These are phyloP conservation scores for Urophycis tenuis DNA, from an alignment of 2,797 vertebrate species.

Conservation along the genomic window DNA sequence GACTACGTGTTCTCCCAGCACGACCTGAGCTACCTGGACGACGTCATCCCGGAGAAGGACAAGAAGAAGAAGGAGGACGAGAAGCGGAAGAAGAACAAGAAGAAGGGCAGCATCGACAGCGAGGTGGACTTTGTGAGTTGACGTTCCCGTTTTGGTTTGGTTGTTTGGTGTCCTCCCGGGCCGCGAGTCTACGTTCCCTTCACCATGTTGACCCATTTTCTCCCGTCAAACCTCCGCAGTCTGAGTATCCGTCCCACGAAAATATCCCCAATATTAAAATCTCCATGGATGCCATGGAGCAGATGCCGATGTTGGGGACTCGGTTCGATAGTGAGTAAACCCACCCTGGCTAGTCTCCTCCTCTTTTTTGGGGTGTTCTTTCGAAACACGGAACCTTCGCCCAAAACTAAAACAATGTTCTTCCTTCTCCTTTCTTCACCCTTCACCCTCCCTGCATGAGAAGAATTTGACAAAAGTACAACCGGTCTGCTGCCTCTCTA, in stretches of 20 bases:
- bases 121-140: slow-evolving; percentile 88
- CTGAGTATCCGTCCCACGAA: slow-evolving; percentile 90
- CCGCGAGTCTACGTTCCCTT: no score
- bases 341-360: no score
- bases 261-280: slow-evolving; percentile 98
- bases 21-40: slow-evolving; percentile 93
- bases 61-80: slow-evolving; percentile 99
- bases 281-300: slow-evolving; percentile 97
- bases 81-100: slow-evolving; percentile 94
- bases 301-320: slow-evolving; percentile 91
- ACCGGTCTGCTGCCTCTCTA: neutral
- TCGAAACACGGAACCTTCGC: neutral
- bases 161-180: no score
- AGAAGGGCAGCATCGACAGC: slow-evolving; percentile 90
- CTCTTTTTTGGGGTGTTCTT: neutral
- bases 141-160: neutral
- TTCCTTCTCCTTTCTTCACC: neutral
- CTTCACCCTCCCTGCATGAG: neutral
- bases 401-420: neutral
- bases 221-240: slow-evolving; percentile 71
- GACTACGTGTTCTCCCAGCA: slow-evolving; percentile 97
- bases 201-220: slow-evolving; percentile 27
- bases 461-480: neutral
- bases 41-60: slow-evolving; percentile 98
- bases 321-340: slow-evolving; percentile 98